Percentiles rank a stretch among this genome's conserved stretches.
These are phyloP conservation scores for Geotria australis DNA, from an alignment of 2,797 vertebrate genomes.

Conservation along the genomic window DNA sequence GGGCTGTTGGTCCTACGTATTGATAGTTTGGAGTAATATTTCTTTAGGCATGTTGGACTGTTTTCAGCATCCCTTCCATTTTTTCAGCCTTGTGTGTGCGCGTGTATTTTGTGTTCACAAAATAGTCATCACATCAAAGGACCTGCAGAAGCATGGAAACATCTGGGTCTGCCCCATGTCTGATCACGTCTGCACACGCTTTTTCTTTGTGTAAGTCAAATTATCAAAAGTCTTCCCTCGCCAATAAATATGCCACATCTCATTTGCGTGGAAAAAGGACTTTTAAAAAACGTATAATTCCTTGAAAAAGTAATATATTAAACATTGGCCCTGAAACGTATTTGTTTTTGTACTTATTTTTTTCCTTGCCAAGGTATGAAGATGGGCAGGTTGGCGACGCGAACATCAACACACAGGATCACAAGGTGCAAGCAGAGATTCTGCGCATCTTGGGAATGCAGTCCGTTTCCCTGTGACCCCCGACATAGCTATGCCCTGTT, in stretches of 20 bases:
- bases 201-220: conserved; percentile 90
- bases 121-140: conserved; percentile 91
- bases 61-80: not conserved
- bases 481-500: too few species aligned
- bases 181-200: conserved; percentile 90
- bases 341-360: not conserved
- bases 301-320: too few species aligned
- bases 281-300: not conserved
- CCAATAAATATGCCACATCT: too few species aligned
- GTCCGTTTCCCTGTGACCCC: conserved; percentile 3
- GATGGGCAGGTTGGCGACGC: conserved; percentile 95
- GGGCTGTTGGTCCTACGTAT: too few species aligned
- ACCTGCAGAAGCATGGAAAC: conserved; percentile 95
- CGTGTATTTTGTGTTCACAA: too few species aligned
- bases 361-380: conserved; percentile 40
- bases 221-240: too few species aligned
- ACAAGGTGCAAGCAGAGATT: conserved; percentile 98
- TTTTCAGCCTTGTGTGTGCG: not conserved
- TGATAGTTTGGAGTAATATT: too few species aligned
- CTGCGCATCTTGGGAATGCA: conserved; percentile 98
- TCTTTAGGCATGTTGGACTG: not conserved
- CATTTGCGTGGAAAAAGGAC: not conserved
- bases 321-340: too few species aligned
- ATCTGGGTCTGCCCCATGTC: conserved; percentile 99
- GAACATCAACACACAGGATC: conserved; percentile 99